A percentile compares a stretch with the other conserved stretches of the same genome.
Conservation (phyloP, 2,888 invertebrate genomes). For the Drosophila longiperda region DNA sequence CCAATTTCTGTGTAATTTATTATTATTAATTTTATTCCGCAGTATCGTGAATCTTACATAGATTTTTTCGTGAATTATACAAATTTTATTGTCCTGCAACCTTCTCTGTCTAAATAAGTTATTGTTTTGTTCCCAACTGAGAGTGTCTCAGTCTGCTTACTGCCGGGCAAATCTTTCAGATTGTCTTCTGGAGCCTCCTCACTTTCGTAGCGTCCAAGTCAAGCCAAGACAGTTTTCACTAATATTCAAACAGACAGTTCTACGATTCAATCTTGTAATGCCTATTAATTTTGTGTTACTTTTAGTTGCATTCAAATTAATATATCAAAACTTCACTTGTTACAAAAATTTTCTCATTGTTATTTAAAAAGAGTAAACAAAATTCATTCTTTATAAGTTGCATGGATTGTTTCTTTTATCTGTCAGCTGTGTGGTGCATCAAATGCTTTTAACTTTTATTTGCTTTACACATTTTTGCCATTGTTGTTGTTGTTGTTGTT, state of each 20-base stretch:
- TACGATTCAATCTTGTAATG: not conserved
- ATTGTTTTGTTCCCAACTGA: not conserved
- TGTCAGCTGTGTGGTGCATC: constrained; percentile 51
- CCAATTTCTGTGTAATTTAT: too few relatives aligned
- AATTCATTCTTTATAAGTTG: not conserved
- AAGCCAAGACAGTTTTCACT: not conserved
- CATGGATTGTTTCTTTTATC: constrained; percentile 30
- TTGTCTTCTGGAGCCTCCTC: not conserved
- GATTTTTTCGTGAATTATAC: too few relatives aligned
- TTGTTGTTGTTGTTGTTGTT: constrained; percentile 42
- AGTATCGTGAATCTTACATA: too few relatives aligned
- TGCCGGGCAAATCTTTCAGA: not conserved
- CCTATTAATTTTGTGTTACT: not conserved
- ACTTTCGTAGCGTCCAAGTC: not conserved
- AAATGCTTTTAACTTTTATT: constrained; percentile 80
- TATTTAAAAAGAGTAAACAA: constrained; percentile 4
- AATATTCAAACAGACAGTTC: not conserved
- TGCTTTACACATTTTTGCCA: constrained; percentile 62
- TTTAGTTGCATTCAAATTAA: not conserved
- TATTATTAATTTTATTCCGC: too few relatives aligned
- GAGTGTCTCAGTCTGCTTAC: not conserved
- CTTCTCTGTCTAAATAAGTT: too few relatives aligned
- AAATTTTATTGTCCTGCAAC: too few relatives aligned
- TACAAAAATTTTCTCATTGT: not conserved
- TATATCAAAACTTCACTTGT: not conserved